phyloP scores from a whole-genome alignment of 2,113 vertebrate genomes.

The Laticauda colubrina region DNA sequence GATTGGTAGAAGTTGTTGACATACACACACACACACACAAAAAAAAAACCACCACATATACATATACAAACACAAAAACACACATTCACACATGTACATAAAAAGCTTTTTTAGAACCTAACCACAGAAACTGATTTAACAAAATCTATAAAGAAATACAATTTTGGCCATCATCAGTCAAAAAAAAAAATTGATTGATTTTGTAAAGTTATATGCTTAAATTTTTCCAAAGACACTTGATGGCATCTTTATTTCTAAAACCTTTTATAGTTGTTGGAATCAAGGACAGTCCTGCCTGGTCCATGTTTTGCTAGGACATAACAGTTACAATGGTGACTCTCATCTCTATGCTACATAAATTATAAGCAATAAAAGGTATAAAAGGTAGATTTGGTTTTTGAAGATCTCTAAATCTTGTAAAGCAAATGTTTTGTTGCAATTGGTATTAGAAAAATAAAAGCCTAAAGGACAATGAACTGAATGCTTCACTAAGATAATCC shows the following conservation, averaged over 20 bases:
- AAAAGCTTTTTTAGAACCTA: background rate
- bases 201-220: background rate
- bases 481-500: conserved; percentile 11
- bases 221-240: background rate
- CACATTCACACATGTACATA: background rate
- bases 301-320: background rate
- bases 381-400: background rate
- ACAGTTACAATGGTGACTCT: conserved; percentile 6
- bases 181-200: background rate
- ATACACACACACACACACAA: background rate
- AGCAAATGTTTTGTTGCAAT: background rate
- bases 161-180: background rate
- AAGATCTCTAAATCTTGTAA: background rate
- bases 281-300: background rate
- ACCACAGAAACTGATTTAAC: background rate
- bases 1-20: too few species aligned
- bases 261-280: background rate
- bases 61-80: background rate
- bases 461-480: conserved; percentile 4
- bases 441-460: background rate
- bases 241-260: background rate
- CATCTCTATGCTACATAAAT: conserved; percentile 6
- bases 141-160: background rate
- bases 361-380: background rate
- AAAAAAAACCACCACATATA: background rate